Evolutionary conservation across 2,797 vertebrate genomes (phyloP), one percentile per base, ranked within the genome.

Genomic region (Fratercula arctica): DNA sequence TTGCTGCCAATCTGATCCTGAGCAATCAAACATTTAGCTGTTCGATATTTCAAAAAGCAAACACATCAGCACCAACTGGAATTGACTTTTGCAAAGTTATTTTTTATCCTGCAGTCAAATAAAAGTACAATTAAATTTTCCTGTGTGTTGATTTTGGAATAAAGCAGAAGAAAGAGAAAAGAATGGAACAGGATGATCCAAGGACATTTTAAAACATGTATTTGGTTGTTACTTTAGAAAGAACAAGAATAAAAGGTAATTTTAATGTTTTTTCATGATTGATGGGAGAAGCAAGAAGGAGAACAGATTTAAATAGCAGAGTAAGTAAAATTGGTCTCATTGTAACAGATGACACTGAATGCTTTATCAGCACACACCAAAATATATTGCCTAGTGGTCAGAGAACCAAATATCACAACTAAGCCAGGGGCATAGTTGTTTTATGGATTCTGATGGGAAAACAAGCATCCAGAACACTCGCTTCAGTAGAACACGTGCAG

Each of bases 361-460:
- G 75, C 29, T 94, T 79, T 77, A 84, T 91, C 87, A 97, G 83
- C 85, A 96, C 51, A 91, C 54, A 77, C 9, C 60, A 91, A 88
- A 96, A 91, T 78, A 90, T 6, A 85, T n/a, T 60, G 18, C 46
- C 69, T 85, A 51, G 19, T 33, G 66, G 89, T 68, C n/a, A 81
- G 67, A 86, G 63, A 86, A 82, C 13, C 63, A 91, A 88, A 75
- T 66, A 78, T 37, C 51, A 74, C 46, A 72, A 31, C 33, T 77
- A 8, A 56, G 54, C 50, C 63, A 73, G 69, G 15, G 45, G 6
- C 61, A 69, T 16, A 35, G 28, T 5, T 90, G 19, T 56, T 92
- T 85, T 51, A 25, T 83, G 53, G 46, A 80, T 78, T 59, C 63
- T 66, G 51, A 37, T 16, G 63, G 18, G 26, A 86, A 89, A 96